These are phyloP conservation scores for Lophura nycthemera DNA, from an alignment of 2,113 vertebrate genomes.

Conservation along the genomic window DNA sequence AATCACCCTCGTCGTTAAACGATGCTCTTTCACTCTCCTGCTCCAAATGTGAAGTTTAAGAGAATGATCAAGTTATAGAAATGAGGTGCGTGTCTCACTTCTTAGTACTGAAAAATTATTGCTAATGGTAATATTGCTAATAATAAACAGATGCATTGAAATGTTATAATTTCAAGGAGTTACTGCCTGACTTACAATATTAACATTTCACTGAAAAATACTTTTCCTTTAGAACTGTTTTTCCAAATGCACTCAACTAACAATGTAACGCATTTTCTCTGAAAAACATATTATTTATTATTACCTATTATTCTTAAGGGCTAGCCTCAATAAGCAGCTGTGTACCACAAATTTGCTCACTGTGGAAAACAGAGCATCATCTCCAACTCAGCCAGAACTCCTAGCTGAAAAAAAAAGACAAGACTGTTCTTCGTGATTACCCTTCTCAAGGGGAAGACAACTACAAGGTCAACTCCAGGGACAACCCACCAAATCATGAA, in stretches of 20 bases:
- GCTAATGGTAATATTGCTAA: neutral
- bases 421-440: neutral
- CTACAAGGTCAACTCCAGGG: neutral
- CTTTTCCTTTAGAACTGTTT: neutral
- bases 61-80: neutral
- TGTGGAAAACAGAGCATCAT: neutral
- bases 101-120: neutral
- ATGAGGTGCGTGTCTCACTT: neutral
- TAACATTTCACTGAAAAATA: neutral
- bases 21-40: neutral
- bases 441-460: neutral
- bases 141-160: neutral
- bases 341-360: neutral
- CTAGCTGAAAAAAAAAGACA: neutral
- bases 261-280: neutral
- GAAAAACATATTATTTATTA: neutral
- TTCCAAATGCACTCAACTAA: neutral
- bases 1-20: neutral
- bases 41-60: neutral
- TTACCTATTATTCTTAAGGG: neutral
- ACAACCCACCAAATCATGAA: neutral
- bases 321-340: neutral
- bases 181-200: neutral
- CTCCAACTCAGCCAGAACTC: neutral
- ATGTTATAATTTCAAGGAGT: neutral